phyloP scores from a whole-genome alignment of 2,797 vertebrate species.

The Microctenopoma steveboyesi region DNA sequence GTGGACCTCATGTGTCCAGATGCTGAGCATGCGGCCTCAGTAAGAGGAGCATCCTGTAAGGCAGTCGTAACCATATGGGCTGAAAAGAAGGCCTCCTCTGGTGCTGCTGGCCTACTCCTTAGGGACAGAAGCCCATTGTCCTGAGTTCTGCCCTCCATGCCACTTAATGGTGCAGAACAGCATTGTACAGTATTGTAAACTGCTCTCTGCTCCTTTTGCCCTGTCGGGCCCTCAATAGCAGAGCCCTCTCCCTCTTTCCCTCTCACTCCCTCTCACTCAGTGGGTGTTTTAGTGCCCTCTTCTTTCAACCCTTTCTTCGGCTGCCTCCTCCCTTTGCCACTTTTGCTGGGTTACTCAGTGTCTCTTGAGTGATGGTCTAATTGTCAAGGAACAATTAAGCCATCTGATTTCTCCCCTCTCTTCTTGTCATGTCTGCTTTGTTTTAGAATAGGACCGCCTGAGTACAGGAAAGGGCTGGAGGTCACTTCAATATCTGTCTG shows the following conservation, averaged over 20 bases:
- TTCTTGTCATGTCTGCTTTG: constrained; percentile 76
- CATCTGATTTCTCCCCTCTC: constrained; percentile 82
- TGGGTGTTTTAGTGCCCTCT: constrained; percentile 86
- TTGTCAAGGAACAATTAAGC: constrained; percentile 84
- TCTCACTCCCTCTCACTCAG: constrained; percentile 79
- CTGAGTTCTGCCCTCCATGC: constrained; percentile 74
- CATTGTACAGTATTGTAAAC: constrained; percentile 89
- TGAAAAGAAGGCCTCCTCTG: constrained; percentile 75
- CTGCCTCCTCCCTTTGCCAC: constrained; percentile 75
- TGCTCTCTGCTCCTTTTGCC: constrained; percentile 80
- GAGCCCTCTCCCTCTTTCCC: constrained; percentile 74
- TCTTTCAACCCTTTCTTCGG: constrained; percentile 82
- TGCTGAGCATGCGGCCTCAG: constrained; percentile 83
- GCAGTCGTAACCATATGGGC: constrained; percentile 85
- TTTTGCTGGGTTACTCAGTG: constrained; percentile 78
- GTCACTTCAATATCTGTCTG: constrained; percentile 78
- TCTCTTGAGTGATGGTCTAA: constrained; percentile 86
- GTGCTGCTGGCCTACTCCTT: constrained; percentile 72
- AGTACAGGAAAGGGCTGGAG: constrained; percentile 70
- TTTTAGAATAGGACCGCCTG: constrained; percentile 68
- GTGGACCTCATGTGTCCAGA: constrained; percentile 84
- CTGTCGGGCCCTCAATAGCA: constrained; percentile 76
- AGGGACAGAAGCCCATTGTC: constrained; percentile 80
- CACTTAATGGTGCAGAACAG: constrained; percentile 85
- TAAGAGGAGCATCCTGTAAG: constrained; percentile 76